Percentiles rank a stretch among this genome's conserved stretches.
Conservation (phyloP, 1,140 invertebrate species). For the Drosophila arizonae region DNA sequence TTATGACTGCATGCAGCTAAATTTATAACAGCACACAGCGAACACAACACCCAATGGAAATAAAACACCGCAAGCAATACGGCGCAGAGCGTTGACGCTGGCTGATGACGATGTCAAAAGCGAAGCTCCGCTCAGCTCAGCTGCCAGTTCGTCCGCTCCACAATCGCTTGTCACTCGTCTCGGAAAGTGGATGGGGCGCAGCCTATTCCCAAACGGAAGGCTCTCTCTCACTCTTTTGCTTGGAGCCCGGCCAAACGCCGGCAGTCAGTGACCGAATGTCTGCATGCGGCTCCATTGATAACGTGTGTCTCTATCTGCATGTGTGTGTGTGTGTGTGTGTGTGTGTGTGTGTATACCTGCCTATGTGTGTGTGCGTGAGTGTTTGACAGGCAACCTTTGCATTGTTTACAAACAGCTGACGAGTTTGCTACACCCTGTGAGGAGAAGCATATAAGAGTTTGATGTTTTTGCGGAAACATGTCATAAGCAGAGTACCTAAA, state of each 20-base stretch:
- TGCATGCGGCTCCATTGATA: conserved; percentile 48
- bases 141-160: conserved; percentile 5
- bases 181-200: conserved; percentile 2
- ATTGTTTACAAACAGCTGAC: conserved; percentile 76
- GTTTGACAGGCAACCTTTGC: conserved; percentile 33
- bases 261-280: conserved; percentile 28
- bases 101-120: conserved; percentile 47
- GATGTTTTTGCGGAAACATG: background rate
- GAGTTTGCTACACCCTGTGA: conserved; percentile 16
- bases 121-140: conserved; percentile 26
- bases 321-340: background rate
- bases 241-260: conserved; percentile 25
- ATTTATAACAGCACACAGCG: conserved; percentile 45
- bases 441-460: background rate
- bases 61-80: conserved; percentile 51
- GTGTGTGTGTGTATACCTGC: background rate
- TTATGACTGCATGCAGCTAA: conserved; percentile 62
- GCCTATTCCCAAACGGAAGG: conserved; percentile 2
- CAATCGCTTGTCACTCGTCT: conserved; percentile 6
- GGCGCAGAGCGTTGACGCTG: conserved; percentile 6
- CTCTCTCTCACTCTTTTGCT: conserved; percentile 7
- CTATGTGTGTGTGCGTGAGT: background rate
- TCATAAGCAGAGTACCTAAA: background rate
- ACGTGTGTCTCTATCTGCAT: conserved; percentile 14
- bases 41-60: conserved; percentile 47